phyloP scores from a whole-genome alignment of 1,140 invertebrate species.

The Drosophila athabasca region DNA sequence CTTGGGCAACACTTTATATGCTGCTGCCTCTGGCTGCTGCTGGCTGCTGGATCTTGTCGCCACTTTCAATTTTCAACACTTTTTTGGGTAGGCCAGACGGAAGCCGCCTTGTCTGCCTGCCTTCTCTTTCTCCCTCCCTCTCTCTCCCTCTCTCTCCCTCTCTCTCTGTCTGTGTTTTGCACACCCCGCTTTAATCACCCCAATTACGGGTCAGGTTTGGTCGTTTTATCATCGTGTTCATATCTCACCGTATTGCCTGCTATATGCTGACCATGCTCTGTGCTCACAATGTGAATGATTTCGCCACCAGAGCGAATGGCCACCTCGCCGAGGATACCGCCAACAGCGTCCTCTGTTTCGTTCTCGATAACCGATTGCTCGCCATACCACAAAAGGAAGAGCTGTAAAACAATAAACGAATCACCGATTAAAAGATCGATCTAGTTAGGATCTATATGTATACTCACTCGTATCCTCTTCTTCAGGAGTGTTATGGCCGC shows the following conservation, averaged over 20 bases:
- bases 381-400: constrained; percentile 67
- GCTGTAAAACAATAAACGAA: constrained; percentile 1
- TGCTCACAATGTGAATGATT: constrained; percentile 81
- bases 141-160: constrained; percentile 9
- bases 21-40: constrained; percentile 21
- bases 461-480: constrained; percentile 85
- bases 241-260: constrained; percentile 78
- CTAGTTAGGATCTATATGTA: background rate
- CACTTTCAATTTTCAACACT: constrained; percentile 74
- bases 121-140: background rate
- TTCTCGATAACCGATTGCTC: constrained; percentile 71
- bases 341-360: constrained; percentile 75
- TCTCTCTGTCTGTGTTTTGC: constrained; percentile 8
- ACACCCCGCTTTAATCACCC: constrained; percentile 66
- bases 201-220: constrained; percentile 51
- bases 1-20: constrained; percentile 68
- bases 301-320: constrained; percentile 81
- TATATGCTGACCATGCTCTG: constrained; percentile 77
- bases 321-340: constrained; percentile 75
- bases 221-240: constrained; percentile 27
- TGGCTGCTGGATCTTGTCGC: constrained; percentile 22
- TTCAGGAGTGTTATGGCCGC: constrained; percentile 85
- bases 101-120: background rate
- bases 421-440: no score
- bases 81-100: constrained; percentile 3